Conservation (phyloP, 2,888 invertebrate species). For the Agonopterix heracliana region DNA sequence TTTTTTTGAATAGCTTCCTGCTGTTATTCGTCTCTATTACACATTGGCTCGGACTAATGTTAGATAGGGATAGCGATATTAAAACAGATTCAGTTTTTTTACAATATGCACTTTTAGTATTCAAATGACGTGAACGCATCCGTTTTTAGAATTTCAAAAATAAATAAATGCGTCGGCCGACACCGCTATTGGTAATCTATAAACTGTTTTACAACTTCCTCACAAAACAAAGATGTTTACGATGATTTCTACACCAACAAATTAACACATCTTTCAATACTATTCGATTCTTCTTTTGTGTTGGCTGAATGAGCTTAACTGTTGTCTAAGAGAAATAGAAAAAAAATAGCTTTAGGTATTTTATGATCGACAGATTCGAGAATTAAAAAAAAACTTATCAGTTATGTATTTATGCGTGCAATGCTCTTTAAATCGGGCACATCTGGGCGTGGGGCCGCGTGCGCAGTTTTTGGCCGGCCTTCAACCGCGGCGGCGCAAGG, state of each 20-base stretch:
- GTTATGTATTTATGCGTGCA: conserved; percentile 42
- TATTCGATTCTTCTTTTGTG: conserved; percentile 27
- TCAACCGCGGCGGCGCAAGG: conserved; percentile 59
- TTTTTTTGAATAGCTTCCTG: conserved; percentile 73
- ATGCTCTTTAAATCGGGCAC: conserved; percentile 41
- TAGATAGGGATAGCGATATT: conserved; percentile 33
- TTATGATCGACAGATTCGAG: conserved; percentile 1
- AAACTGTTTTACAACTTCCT: conserved; percentile 68
- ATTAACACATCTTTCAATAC: conserved; percentile 17
- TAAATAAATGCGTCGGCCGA: conserved; percentile 48
- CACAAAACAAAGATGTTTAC: conserved; percentile 39
- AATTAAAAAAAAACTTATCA: conserved; percentile 28
- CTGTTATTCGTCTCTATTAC: conserved; percentile 44
- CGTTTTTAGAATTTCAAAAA: conserved; percentile 68
- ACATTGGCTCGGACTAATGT: conserved; percentile 17
- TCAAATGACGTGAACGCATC: conserved; percentile 69
- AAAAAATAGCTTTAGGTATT: background rate
- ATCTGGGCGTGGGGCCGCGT: conserved; percentile 39
- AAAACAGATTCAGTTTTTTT: conserved; percentile 36
- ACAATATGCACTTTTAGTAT: conserved; percentile 64
- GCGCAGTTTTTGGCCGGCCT: conserved; percentile 58
- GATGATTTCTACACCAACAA: conserved; percentile 17
- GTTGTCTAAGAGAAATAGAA: background rate
- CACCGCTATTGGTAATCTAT: conserved; percentile 55
- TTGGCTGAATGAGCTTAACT: conserved; percentile 7